Percentiles rank a stretch among this genome's conserved stretches.
phyloP scores from a whole-genome alignment of 2,797 vertebrate species.

The Brachyrhaphis roseni region DNA sequence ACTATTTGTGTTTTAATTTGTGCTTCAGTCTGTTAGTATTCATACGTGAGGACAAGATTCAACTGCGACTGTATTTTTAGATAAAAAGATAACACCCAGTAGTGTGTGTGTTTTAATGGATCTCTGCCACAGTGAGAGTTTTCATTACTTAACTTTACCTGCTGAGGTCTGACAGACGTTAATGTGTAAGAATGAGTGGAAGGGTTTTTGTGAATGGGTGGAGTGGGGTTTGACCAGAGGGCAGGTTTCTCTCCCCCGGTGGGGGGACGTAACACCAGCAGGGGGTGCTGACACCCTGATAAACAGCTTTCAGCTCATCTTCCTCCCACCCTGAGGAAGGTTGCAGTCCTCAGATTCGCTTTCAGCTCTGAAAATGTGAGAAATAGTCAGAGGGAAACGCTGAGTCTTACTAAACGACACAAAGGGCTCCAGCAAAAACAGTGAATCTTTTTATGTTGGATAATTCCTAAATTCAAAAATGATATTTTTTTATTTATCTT shows the following conservation, averaged over 20 bases:
- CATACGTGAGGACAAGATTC: neutral
- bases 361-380: constrained; percentile 38
- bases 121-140: neutral
- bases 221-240: constrained; percentile 48
- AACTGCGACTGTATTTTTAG: neutral
- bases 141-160: neutral
- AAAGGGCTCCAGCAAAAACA: neutral
- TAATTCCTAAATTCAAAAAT: too few species aligned
- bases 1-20: neutral
- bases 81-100: neutral
- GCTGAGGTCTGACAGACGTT: neutral
- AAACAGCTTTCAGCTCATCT: constrained; percentile 69
- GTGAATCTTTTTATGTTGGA: too few species aligned
- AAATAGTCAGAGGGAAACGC: constrained; percentile 30
- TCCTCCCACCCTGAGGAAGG: constrained; percentile 27
- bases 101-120: neutral
- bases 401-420: constrained; percentile 23
- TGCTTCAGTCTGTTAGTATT: neutral
- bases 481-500: too few species aligned
- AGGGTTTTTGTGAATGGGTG: constrained; percentile 13
- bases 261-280: constrained; percentile 85
- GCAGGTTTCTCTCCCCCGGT: constrained; percentile 53
- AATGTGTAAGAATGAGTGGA: neutral
- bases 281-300: constrained; percentile 93
- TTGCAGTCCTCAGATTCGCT: constrained; percentile 41